These are phyloP conservation scores for Andrena praecox DNA, from an alignment of 2,888 invertebrate genomes.

Conservation along the genomic window DNA sequence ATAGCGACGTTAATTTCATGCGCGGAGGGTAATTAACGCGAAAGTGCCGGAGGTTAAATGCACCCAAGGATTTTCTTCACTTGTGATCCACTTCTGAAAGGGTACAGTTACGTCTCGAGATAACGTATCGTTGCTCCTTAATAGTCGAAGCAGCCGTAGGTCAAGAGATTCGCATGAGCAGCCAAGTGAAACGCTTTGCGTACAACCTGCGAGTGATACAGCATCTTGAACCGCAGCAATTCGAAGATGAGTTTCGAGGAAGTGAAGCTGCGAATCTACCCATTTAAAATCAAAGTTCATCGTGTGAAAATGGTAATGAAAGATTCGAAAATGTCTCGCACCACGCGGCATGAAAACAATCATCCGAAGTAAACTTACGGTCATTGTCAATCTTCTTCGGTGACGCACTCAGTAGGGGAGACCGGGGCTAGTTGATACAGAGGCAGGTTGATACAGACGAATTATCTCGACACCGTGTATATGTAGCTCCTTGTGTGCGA, in stretches of 20 bases:
- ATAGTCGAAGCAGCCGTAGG: slow-evolving; percentile 44
- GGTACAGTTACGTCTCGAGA: slow-evolving; percentile 19
- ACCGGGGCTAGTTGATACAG: no score
- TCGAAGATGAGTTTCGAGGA: background rate
- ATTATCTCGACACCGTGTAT: no score
- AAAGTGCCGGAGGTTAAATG: background rate
- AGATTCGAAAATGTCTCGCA: background rate
- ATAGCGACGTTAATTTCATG: background rate
- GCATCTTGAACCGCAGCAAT: slow-evolving; percentile 37
- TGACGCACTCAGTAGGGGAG: no score
- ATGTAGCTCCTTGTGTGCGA: no score
- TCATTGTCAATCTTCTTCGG: no score
- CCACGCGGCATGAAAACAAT: no score
- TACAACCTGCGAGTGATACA: slow-evolving; percentile 42
- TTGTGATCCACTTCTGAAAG: slow-evolving; percentile 6
- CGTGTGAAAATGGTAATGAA: background rate
- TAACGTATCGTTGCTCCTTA: slow-evolving; percentile 42
- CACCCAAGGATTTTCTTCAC: background rate
- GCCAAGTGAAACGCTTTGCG: slow-evolving; percentile 56
- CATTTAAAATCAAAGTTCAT: background rate
- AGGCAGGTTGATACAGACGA: no score
- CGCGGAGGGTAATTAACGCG: background rate
- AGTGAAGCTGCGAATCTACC: background rate
- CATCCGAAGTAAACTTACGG: no score
- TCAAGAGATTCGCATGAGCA: slow-evolving; percentile 59